A percentile compares a stretch with the other conserved stretches of the same genome.
These are phyloP conservation scores for Actinemys pallida DNA, from an alignment of 2,113 vertebrate genomes.

Conservation along the genomic window DNA sequence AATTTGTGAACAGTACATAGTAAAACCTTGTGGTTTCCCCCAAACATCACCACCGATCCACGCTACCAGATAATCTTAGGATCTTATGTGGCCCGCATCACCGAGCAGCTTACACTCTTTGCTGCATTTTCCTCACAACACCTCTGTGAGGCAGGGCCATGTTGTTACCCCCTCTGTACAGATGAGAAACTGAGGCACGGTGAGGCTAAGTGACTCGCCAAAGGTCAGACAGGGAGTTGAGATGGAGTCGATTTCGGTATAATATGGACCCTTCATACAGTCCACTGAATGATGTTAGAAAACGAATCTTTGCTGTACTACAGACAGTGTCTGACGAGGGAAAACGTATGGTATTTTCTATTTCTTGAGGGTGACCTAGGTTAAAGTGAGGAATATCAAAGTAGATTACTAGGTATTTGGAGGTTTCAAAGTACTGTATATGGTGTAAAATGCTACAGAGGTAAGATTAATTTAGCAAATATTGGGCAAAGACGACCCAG, in stretches of 20 bases:
- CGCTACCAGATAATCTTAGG: not conserved
- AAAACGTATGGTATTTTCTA: not conserved
- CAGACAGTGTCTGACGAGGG: not conserved
- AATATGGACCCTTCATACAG: constrained; percentile 5
- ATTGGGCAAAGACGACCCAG: not conserved
- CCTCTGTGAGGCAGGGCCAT: not conserved
- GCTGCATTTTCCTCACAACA: not conserved
- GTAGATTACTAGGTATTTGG: not conserved
- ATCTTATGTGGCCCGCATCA: not conserved
- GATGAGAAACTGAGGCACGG: not conserved
- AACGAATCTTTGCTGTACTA: not conserved
- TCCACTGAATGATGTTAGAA: not conserved
- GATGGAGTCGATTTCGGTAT: not conserved
- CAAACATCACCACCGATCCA: not conserved
- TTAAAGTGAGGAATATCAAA: rapidly evolving
- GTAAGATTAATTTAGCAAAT: constrained; percentile 7
- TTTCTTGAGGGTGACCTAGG: constrained; percentile 21
- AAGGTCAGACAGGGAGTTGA: not conserved
- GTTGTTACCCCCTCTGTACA: not conserved
- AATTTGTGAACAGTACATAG: not conserved
- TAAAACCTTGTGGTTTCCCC: not conserved
- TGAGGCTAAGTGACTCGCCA: not conserved
- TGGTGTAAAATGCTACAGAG: not conserved
- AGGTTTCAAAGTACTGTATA: not conserved
- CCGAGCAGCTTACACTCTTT: not conserved